phyloP scores from a whole-genome alignment of 2,888 invertebrate species.

The Epistrophella euchroma region DNA sequence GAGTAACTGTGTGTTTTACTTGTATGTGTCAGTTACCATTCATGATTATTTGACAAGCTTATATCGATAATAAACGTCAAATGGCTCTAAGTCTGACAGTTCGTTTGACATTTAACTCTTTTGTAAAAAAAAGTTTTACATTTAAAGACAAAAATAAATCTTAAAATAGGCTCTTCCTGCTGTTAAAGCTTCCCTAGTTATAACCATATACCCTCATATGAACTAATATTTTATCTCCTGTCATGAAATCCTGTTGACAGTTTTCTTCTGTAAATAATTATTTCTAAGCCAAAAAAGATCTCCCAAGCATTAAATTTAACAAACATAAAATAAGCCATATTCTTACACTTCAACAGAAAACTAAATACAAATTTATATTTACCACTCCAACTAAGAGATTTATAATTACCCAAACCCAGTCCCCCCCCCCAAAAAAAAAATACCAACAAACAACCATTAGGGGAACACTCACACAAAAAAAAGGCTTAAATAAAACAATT shows the following conservation, averaged over 20 bases:
- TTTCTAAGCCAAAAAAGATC: not conserved
- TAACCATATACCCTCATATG: not conserved
- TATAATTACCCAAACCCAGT: conserved; percentile 38
- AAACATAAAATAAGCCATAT: not conserved
- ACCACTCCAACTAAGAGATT: conserved; percentile 35
- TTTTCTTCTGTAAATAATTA: not conserved
- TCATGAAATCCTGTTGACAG: not conserved
- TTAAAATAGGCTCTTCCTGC: too few species aligned
- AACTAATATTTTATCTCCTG: not conserved
- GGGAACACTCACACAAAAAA: not conserved
- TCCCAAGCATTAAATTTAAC: conserved; percentile 11
- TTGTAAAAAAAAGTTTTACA: too few species aligned
- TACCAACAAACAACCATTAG: conserved; percentile 30
- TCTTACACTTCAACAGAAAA: conserved; percentile 21
- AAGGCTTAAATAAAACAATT: conserved; percentile 48
- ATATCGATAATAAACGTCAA: too few species aligned
- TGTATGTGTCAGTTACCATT: too few species aligned
- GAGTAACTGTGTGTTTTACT: too few species aligned
- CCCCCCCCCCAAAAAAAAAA: conserved; percentile 1
- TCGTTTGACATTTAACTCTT: too few species aligned
- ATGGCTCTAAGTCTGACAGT: too few species aligned
- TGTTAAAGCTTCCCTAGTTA: too few species aligned
- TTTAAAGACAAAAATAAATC: too few species aligned
- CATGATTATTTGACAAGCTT: too few species aligned
- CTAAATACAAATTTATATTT: conserved; percentile 31